Base-by-base conservation (phyloP, 1,140 invertebrate genomes). In the Drosophila eugracilis region DNA sequence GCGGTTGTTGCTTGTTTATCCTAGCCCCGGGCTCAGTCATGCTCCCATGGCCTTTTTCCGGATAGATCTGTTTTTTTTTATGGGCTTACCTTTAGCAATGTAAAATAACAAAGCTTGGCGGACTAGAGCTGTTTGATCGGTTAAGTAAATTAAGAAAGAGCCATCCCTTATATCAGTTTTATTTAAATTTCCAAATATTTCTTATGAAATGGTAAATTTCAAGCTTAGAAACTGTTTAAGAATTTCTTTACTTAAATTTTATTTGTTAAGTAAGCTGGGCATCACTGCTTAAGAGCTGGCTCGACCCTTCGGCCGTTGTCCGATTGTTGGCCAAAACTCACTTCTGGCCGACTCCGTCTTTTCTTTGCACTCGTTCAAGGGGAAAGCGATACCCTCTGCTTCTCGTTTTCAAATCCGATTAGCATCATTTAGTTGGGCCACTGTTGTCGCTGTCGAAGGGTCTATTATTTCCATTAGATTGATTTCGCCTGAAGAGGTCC, bases 341-440 rank as follows among this genome's bases (percentile, higher is more conserved):
- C 63, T 70, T 59, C 48, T 14, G 53, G 36, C 34, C 53, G 17
- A 22, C 58, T 50, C 47, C 44, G 59, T 55, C 60, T 62, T 78
- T 75, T 63, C 65, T 59, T 69, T 49, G 76, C 39, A 74, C 14
- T 58, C 60, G 57, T 69, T 78, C 60, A 49, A 60, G 47, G 62
- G 19, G 34, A 62, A 75, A 49, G 58, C 47, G 74, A 49, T 75
- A 70, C 37, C 34, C 59, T 78, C 44, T 47, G 60, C 32, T 62
- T 65, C 83, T 89, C 72, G 78, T 69, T 88, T 78, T 89, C 75
- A 88, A 88, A 88, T 88, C 83, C 83, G 83, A 88, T 88, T 88
- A 88, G 84, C 83, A 88, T 88, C 83, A 89, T 88, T 88, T 83
- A 83, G 83, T 66, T 59, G 32, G 55, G 57, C 52, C 77, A 57